Evolutionary conservation across 2,113 vertebrate species (phyloP), one percentile per base, ranked within the genome.

Genomic region (Eidolon helvum): DNA sequence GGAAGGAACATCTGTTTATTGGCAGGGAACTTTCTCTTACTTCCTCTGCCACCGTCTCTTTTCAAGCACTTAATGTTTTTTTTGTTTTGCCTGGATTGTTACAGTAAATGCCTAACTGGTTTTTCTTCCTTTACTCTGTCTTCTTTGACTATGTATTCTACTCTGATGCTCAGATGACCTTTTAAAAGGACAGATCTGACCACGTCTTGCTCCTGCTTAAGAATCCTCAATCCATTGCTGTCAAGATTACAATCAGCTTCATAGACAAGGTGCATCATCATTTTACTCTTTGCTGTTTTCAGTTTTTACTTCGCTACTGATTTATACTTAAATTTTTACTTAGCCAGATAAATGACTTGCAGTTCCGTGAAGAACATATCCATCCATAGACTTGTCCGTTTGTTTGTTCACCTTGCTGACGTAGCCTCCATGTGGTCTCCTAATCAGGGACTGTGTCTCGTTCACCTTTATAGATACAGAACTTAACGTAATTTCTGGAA

Each of bases 1-100:
- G 84, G 35, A 85, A 82, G 75, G 63, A 95, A 18, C 59, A 71
- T 74, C 84, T 79, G 59, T 75, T 87, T 93, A 65, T 43, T 82
- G 86, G 50, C 66, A 89, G 72, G 75, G 43, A 85, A 35, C 68
- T 74, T 80, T 22, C 18, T 55, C 55, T 94, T 84, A 61, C 38
- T 22, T 82, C 35, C 8, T 19, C 18, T 19, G 38, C 33, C 26
- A 24, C 2, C 35, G 16, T 80, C 65, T 63, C 63, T 91, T 45
- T 87, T 87, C 19, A 61, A 24, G 22, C 8, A 55, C 10, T 79
- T 71, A 18, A 18, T 3, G 10, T 28, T 80, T 92, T 9, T 72
- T 40, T 43, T n/a, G n/a, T n/a, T n/a, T n/a, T n/a, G 21, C 24
- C 10, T 43, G 16, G 1, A 22, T 26, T 1, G 40, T 33, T 82